Evolutionary conservation across 2,113 vertebrate genomes (phyloP).

Genomic region (Craseonycteris thonglongyai): DNA sequence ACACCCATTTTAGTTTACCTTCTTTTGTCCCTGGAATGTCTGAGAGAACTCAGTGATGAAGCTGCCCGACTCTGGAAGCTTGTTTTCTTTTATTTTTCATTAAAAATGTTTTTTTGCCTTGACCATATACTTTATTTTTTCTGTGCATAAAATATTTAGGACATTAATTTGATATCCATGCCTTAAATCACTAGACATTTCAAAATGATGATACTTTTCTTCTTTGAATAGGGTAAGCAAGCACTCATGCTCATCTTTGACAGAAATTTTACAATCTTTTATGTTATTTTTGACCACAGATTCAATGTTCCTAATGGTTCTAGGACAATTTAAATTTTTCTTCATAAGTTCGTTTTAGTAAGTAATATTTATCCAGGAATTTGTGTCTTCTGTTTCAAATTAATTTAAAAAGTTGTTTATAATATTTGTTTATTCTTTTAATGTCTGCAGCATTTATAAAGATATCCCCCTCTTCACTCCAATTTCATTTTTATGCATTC

Average conservation of each 20-base stretch:
- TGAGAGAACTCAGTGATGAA: not conserved
- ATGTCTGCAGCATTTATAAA: not conserved
- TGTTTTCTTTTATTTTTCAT: not conserved
- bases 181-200: not conserved
- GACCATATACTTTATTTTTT: not conserved
- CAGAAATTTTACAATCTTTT: slow-evolving; percentile 82
- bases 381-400: not conserved
- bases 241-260: slow-evolving; percentile 92
- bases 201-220: slow-evolving; percentile 86
- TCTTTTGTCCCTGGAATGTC: not conserved
- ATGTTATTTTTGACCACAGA: not conserved
- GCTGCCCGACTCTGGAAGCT: not conserved
- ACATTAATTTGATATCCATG: not conserved
- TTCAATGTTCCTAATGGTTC: not conserved
- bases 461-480: not conserved
- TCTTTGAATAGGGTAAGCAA: slow-evolving; percentile 92
- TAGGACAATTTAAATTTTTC: not conserved
- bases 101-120: not conserved
- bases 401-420: not conserved
- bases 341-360: not conserved
- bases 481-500: not conserved
- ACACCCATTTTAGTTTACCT: not conserved
- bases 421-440: not conserved
- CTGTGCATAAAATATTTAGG: not conserved
- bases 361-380: not conserved